Evolutionary conservation across 92 coral and sea anemone genomes (phyloP), one percentile per base, ranked within the genome.

Genomic region (Parazoanthus atlanticus): DNA sequence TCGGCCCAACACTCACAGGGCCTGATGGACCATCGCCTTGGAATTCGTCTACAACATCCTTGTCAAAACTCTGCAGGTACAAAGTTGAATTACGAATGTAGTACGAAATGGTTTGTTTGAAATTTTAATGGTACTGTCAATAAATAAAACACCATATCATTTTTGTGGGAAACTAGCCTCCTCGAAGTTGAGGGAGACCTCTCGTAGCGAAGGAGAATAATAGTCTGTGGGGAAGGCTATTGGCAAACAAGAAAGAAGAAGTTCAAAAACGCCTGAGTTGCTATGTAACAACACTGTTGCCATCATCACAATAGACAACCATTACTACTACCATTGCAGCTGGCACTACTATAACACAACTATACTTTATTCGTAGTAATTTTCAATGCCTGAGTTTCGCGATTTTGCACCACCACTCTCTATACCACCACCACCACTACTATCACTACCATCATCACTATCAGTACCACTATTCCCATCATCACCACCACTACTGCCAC

Each of bases 11-110:
- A 19, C 56, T 80, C 66, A 54, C 87, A 29, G 76, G 56, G 13
- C 78, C 87, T 9, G 87, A 70, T 29, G 38, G 78, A 10, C 78
- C 96, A 43, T 96, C 99, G 11, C 99, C 99, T 90, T 95, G 95
- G 88, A 80, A 97, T 40, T 95, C 98, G 75, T 92, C 95, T 32
- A 95, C 43, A 23, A 56, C 90, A 11, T 95, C 96, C 8, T 86
- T 84, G 8, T 90, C 94, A 85, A 92, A 93, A 74, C 88, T 88
- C 98, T 95, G 70, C 25, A 16, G 28, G 6, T 56, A 81, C 56
- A 10, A 10, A 56, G 46, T 10, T 69, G 19, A 40, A 31, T 56
- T 56, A 56, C 6, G 66, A 56, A 16, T 16, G 69, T 23, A 61
- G 5, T 19, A 61, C 0, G 69, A 61, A 61, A 61, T 21, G 26